Evolutionary conservation across 2,113 vertebrate genomes (phyloP).

Genomic region (Apodemus sylvaticus): DNA sequence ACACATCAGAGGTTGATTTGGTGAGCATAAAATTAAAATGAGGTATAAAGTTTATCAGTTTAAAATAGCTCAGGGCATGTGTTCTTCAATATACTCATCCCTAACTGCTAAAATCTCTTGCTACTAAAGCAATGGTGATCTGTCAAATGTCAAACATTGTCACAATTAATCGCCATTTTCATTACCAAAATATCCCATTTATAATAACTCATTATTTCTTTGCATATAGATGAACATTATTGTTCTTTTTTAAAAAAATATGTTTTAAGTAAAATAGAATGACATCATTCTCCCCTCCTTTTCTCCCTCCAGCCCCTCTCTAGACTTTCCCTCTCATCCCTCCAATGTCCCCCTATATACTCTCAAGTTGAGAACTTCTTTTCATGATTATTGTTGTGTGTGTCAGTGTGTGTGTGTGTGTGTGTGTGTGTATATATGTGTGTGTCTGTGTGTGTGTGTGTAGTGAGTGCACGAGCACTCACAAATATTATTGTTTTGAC

Average conservation of each 20-base stretch:
- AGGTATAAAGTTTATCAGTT: neutral
- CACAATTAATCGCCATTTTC: neutral
- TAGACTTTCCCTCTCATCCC: too few relatives aligned
- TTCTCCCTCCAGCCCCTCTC: neutral
- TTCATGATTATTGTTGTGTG: neutral
- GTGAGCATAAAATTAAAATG: slow-evolving; percentile 31
- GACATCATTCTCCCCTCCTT: neutral
- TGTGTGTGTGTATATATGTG: neutral
- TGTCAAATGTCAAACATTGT: neutral
- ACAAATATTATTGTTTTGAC: neutral
- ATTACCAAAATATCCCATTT: neutral
- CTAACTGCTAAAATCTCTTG: neutral
- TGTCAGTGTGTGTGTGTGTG: neutral
- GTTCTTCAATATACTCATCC: neutral
- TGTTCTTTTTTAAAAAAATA: neutral
- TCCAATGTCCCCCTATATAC: neutral
- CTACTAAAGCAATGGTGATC: neutral
- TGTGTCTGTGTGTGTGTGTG: neutral
- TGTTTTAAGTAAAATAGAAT: neutral
- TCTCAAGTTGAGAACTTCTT: neutral
- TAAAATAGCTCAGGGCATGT: neutral
- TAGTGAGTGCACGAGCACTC: too few relatives aligned
- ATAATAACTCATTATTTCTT: slow-evolving; percentile 9
- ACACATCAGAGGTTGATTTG: slow-evolving; percentile 28
- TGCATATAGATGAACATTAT: neutral